Base-by-base conservation (phyloP, 1,140 invertebrate species). In the Amyelois transitella region DNA sequence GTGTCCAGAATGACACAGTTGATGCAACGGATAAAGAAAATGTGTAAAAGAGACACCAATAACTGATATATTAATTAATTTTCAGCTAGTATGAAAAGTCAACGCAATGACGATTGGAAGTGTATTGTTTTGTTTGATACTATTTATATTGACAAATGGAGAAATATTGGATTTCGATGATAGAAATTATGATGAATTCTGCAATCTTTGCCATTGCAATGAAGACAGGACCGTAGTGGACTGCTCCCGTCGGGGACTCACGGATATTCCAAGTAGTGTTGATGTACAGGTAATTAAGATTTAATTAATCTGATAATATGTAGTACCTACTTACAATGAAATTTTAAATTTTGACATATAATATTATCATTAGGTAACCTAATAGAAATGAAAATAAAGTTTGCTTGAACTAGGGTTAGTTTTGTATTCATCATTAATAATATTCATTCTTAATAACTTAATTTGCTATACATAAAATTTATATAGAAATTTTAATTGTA, bases 21-120 rank as follows among this genome's bases (percentile, higher is more conserved):
- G 17, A 38, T 8, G 45, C 12, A 12, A 21, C 21, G 18, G 17
- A 21, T 48, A n/a, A 48, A 48, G 20, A 48, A 45, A 45, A 45
- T 45, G 18, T 45, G 1, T 8, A 48, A 48, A 12, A 5, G 10
- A 21, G n/a, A n/a, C 12, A 19, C 6, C 18, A 48, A 44, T 28
- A 28, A 45, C 17, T 17, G 4, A 21, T 19, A 32, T 51, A 53
- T 21, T 38, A 14, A 14, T 58, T 53, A 0, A 28, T 67, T 78
- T 68, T 18, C 77, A 86, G 80, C 58, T 63, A 81, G 83, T 70
- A 86, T 86, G 83, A 72, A 58, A 80, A 55, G 53, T 49, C 71
- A 59, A 75, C 74, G 81, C 73, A 55, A 86, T 86, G 83, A 52
- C 69, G 65, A 61, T 72, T 51, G 51, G 72, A 69, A 58, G 62